Conservation (phyloP, 2,888 invertebrate genomes). For the Sarcophaga subvicina region DNA sequence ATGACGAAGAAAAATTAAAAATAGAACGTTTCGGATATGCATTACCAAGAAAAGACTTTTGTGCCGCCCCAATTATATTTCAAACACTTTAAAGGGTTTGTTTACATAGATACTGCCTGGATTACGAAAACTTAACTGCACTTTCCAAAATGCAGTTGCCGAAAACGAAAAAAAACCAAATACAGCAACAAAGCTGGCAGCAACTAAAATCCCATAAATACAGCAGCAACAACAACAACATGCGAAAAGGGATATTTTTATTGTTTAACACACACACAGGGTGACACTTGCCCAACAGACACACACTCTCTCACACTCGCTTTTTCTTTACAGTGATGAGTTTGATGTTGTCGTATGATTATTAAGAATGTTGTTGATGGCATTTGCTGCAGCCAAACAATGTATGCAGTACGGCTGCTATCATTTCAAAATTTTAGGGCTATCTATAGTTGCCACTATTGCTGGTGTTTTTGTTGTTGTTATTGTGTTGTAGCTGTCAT, state of each 20-base stretch:
- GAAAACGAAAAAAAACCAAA: slow-evolving; percentile 47
- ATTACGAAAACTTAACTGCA: slow-evolving; percentile 64
- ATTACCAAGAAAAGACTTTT: background rate
- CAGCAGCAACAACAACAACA: slow-evolving; percentile 10
- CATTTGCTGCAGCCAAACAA: slow-evolving; percentile 17
- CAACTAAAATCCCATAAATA: slow-evolving; percentile 43
- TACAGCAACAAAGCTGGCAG: slow-evolving; percentile 7
- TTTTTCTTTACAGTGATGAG: background rate
- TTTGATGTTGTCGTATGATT: background rate
- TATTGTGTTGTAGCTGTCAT: slow-evolving; percentile 37
- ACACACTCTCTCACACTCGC: background rate
- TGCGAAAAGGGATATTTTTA: slow-evolving; percentile 54
- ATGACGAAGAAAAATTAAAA: too few relatives aligned
- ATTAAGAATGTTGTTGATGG: slow-evolving; percentile 15
- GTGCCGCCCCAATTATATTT: slow-evolving; percentile 1
- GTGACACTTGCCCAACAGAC: slow-evolving; percentile 22
- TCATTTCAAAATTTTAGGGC: slow-evolving; percentile 46
- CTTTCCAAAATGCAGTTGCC: slow-evolving; percentile 64
- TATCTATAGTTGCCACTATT: slow-evolving; percentile 17
- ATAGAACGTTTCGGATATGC: too few relatives aligned
- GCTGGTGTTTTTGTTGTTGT: slow-evolving; percentile 14
- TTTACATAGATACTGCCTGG: slow-evolving; percentile 47
- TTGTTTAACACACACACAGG: slow-evolving; percentile 53
- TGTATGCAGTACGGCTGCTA: slow-evolving; percentile 4
- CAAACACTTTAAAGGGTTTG: slow-evolving; percentile 14